Conservation (phyloP, 2,797 vertebrate genomes). For the Crocidura indochinensis region DNA sequence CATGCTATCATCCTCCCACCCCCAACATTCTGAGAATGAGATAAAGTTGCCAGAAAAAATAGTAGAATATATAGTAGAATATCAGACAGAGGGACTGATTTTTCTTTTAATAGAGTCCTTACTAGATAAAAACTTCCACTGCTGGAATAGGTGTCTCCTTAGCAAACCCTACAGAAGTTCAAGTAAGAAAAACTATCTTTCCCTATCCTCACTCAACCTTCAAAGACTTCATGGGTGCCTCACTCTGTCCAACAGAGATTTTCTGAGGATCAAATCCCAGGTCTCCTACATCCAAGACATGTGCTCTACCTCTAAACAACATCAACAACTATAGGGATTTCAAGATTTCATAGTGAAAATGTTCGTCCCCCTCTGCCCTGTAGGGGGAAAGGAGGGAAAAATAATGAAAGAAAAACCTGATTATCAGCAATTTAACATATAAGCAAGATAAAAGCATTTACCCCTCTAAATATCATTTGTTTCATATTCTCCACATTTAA, state of each 20-base stretch:
- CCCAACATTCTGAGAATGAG: neutral
- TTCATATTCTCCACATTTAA: conserved; percentile 92
- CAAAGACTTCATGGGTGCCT: neutral
- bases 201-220: neutral
- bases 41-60: neutral
- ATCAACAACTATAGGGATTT: neutral
- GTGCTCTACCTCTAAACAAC: no score
- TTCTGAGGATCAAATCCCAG: no score
- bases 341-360: conserved; percentile 59
- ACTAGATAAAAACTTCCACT: neutral
- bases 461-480: conserved; percentile 96
- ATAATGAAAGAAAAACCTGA: neutral
- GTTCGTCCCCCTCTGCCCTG: neutral
- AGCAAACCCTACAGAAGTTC: neutral
- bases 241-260: conserved; percentile 8
- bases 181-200: neutral
- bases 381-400: neutral
- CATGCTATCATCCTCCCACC: conserved; percentile 5
- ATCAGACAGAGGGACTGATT: neutral
- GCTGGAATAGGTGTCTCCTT: neutral
- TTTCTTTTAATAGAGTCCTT: neutral
- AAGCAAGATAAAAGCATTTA: conserved; percentile 80
- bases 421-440: conserved; percentile 16
- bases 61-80: neutral
- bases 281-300: no score